Evolutionary conservation across 2,113 vertebrate species (phyloP).

Genomic region (Alligator mississippiensis): DNA sequence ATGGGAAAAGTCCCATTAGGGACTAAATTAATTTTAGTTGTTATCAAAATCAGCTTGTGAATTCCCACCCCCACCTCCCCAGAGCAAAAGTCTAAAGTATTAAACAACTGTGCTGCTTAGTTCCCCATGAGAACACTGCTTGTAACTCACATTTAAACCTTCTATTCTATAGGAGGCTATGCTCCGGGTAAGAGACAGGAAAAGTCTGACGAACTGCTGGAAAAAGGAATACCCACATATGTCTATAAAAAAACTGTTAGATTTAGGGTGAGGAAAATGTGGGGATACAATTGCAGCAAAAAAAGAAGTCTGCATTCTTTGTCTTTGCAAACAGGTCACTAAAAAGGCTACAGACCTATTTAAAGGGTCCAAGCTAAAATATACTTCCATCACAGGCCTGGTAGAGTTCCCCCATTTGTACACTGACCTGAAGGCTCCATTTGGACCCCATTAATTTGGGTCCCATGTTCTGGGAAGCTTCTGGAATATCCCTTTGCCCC

Average conservation of each 20-base stretch:
- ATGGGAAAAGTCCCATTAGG: neutral
- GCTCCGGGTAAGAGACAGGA: neutral
- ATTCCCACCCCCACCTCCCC: neutral
- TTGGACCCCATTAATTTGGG: neutral
- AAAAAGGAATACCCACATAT: neutral
- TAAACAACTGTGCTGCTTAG: neutral
- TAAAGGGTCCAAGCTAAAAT: neutral
- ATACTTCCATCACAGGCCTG: neutral
- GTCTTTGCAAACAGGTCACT: neutral
- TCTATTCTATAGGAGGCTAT: neutral
- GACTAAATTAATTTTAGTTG: neutral
- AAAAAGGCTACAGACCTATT: conserved; percentile 14
- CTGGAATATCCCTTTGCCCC: neutral
- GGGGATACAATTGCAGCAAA: neutral
- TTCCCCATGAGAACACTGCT: neutral
- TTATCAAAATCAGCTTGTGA: neutral
- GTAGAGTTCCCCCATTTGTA: neutral
- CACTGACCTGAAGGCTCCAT: neutral
- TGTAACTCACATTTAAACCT: neutral
- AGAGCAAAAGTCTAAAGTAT: neutral
- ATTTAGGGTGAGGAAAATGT: neutral
- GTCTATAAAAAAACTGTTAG: neutral
- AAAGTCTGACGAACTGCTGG: neutral
- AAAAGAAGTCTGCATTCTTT: neutral
- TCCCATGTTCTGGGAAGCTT: neutral